phyloP scores from a whole-genome alignment of 2,888 invertebrate species.

The Apoda limacodes region DNA sequence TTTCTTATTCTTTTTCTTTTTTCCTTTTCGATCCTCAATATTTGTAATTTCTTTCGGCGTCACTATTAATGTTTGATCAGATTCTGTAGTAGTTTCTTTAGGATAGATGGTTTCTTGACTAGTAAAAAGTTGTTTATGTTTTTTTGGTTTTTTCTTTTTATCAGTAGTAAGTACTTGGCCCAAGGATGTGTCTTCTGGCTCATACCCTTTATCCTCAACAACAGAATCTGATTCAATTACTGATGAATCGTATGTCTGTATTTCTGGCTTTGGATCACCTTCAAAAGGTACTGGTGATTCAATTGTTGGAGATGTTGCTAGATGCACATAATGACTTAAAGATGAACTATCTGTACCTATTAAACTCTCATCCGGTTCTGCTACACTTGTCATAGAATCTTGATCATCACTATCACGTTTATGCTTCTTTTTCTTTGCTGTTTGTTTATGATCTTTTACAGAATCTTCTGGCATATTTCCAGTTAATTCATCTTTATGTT shows the following conservation, averaged over 20 bases:
- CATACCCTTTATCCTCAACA: constrained; percentile 76
- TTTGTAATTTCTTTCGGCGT: constrained; percentile 37
- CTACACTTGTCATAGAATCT: no score
- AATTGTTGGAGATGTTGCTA: constrained; percentile 56
- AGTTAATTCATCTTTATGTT: constrained; percentile 43
- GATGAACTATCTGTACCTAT: constrained; percentile 52
- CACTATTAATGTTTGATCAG: constrained; percentile 40
- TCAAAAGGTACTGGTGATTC: constrained; percentile 54
- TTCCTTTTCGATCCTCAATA: constrained; percentile 29
- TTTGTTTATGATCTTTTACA: constrained; percentile 57
- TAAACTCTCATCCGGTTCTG: constrained; percentile 48
- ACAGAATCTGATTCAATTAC: constrained; percentile 47
- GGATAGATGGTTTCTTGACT: constrained; percentile 58
- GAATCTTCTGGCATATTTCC: constrained; percentile 27
- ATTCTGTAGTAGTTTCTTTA: constrained; percentile 44
- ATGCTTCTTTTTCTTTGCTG: constrained; percentile 75
- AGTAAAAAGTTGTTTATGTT: constrained; percentile 39
- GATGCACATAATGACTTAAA: constrained; percentile 49
- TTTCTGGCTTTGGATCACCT: constrained; percentile 38
- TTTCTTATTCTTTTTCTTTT: constrained; percentile 63
- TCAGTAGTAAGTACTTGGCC: constrained; percentile 33
- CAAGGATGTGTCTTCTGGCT: constrained; percentile 75
- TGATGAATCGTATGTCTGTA: constrained; percentile 47
- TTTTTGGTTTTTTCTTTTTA: constrained; percentile 69
- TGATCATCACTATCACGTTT: constrained; percentile 48